phyloP scores from a whole-genome alignment of 2,888 invertebrate genomes.

The Brassicogethes aeneus region DNA sequence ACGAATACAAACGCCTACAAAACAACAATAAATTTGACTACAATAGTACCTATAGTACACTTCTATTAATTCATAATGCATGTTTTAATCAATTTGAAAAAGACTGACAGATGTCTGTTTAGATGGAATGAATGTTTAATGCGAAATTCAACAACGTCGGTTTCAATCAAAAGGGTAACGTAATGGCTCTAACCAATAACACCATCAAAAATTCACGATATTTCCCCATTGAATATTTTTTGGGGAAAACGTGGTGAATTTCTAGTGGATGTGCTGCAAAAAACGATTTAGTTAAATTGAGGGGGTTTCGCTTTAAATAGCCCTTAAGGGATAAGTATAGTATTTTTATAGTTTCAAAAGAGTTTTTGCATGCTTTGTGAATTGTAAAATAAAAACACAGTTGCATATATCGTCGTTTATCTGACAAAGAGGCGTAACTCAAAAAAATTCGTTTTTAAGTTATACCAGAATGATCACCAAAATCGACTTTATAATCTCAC shows the following conservation, averaged over 20 bases:
- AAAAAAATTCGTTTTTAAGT: too few species aligned
- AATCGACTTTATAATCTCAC: too few species aligned
- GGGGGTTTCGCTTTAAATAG: too few species aligned
- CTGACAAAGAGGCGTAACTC: too few species aligned
- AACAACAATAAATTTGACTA: neutral
- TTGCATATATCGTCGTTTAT: too few species aligned
- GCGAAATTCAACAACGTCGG: neutral
- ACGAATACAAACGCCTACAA: too few species aligned
- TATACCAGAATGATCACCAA: too few species aligned
- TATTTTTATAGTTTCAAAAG: too few species aligned
- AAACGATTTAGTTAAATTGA: too few species aligned
- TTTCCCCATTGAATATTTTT: conserved; percentile 26
- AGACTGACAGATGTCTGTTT: neutral
- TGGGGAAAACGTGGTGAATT: conserved; percentile 25
- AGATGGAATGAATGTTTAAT: neutral
- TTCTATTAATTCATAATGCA: neutral
- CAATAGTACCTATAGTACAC: neutral
- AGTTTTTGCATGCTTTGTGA: too few species aligned
- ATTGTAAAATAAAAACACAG: too few species aligned
- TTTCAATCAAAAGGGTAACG: conserved; percentile 17
- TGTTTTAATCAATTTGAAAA: neutral
- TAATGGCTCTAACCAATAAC: conserved; percentile 28
- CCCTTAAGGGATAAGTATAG: too few species aligned
- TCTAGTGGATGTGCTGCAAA: conserved; percentile 17
- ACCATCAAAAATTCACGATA: conserved; percentile 26